phyloP scores from a whole-genome alignment of 2,797 vertebrate genomes.

The Crocidura indochinensis region DNA sequence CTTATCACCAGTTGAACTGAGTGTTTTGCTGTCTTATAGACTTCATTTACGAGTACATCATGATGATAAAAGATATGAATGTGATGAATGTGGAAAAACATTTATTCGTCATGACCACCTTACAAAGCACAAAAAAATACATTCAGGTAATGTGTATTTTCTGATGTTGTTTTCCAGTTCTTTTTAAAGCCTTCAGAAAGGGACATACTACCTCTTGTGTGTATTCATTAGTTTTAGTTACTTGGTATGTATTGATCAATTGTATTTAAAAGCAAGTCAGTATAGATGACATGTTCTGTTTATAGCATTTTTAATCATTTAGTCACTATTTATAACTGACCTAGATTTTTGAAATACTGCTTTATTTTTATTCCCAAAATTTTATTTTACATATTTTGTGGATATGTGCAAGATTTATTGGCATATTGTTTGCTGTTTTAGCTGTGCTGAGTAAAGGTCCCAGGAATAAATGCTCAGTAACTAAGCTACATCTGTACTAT shows the following conservation, averaged over 20 bases:
- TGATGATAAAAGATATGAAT: slow-evolving; percentile 98
- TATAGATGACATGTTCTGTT: neutral
- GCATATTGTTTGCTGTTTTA: neutral
- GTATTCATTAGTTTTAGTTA: slow-evolving; percentile 1
- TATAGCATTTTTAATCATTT: slow-evolving; percentile 56
- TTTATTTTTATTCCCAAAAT: slow-evolving; percentile 49
- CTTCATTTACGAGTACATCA: slow-evolving; percentile 98
- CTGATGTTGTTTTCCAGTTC: slow-evolving; percentile 32
- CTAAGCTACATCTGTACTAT: neutral
- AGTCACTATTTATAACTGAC: neutral
- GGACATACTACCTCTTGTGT: neutral
- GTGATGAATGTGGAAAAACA: slow-evolving; percentile 97
- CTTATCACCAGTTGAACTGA: too few relatives aligned
- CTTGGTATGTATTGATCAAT: neutral
- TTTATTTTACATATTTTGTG: neutral
- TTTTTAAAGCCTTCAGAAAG: slow-evolving; percentile 30
- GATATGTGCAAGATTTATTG: neutral
- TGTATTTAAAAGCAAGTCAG: slow-evolving; percentile 19
- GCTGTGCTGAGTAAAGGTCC: too few relatives aligned
- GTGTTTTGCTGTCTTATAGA: slow-evolving; percentile 87
- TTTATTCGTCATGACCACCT: slow-evolving; percentile 99
- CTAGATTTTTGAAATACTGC: slow-evolving; percentile 42
- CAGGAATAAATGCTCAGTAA: neutral
- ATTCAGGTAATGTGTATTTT: slow-evolving; percentile 93
- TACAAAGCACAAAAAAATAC: slow-evolving; percentile 99